Base-by-base conservation (phyloP, 2,888 invertebrate genomes). In the Drosophila ustulata region DNA sequence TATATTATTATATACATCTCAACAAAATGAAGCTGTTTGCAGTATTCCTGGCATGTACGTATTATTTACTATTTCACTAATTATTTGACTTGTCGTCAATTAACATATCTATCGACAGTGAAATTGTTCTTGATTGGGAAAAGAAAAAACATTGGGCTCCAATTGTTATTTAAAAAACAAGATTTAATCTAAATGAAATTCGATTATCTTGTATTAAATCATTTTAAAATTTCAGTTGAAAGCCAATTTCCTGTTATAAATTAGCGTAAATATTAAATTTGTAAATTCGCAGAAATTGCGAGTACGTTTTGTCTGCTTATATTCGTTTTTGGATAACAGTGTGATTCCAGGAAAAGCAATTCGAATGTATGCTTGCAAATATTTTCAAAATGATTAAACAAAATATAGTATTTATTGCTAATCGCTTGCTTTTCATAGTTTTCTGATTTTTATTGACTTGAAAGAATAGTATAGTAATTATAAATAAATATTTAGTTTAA, bases 21-120 rank as follows among this genome's bases (percentile, higher is more conserved):
- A 66, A 64, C 65, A 84, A 69, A 66, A 90, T 90, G 90, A 90
- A 90, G 82, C 78, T 90, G 71, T 70, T 90, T 75, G 80, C 88
- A 77, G 71, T 90, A 75, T 83, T 90, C 30, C 58, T 90, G 77
- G 85, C 91, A 79, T 73, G 90, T 90, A 81, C 26, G 91, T 90
- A 74, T 13, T n/a, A 23, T 32, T 28, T 23, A 26, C 1, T 34
- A 28, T 6, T 37, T 4, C 4, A n/a, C 2, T 37, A 2, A n/a
- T 18, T 8, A 26, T 30, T 13, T 23, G 13, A 41, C 28, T 28
- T 28, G 11, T 34, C 9, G 9, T 11, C 11, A 34, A 11, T 34
- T 34, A 11, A 34, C n/a, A n/a, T n/a, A n/a, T n/a, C 9, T 34
- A 9, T 11, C 11, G 37, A 5, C 37, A 37, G n/a, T 37, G n/a